Percentiles rank a stretch among this genome's conserved stretches.
Evolutionary conservation across 2,888 invertebrate species (phyloP).

Genomic region (Euphydryas editha): DNA sequence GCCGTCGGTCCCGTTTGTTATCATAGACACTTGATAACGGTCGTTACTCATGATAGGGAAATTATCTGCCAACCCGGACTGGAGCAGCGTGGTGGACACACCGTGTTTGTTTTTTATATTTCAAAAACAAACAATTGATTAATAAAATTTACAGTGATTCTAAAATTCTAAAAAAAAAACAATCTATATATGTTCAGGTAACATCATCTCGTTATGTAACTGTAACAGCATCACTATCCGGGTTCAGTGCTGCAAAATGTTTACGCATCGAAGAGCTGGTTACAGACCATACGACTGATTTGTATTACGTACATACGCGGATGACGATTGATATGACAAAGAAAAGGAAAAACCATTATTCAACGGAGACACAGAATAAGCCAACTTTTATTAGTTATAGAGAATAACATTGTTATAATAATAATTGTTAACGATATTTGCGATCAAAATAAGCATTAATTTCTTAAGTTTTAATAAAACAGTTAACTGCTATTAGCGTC

Average conservation of each 20-base stretch:
- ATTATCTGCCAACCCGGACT: no score
- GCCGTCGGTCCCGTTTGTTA: no score
- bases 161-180: background rate
- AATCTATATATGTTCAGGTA: background rate
- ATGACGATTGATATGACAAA: conserved; percentile 6
- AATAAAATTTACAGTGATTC: background rate
- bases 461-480: no score
- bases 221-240: conserved; percentile 20
- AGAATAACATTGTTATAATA: background rate
- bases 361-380: background rate
- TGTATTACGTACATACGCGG: conserved; percentile 18
- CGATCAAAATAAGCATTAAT: no score
- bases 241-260: conserved; percentile 20
- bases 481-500: no score
- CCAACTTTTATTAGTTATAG: no score
- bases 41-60: no score
- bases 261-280: conserved; percentile 25
- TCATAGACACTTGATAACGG: no score
- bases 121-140: no score
- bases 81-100: no score
- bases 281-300: conserved; percentile 9
- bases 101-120: no score
- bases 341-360: background rate
- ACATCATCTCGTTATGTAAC: conserved; percentile 20
- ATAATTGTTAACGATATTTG: no score